Evolutionary conservation across 2,797 vertebrate species (phyloP).

Genomic region (Halcyon chelicuti): DNA sequence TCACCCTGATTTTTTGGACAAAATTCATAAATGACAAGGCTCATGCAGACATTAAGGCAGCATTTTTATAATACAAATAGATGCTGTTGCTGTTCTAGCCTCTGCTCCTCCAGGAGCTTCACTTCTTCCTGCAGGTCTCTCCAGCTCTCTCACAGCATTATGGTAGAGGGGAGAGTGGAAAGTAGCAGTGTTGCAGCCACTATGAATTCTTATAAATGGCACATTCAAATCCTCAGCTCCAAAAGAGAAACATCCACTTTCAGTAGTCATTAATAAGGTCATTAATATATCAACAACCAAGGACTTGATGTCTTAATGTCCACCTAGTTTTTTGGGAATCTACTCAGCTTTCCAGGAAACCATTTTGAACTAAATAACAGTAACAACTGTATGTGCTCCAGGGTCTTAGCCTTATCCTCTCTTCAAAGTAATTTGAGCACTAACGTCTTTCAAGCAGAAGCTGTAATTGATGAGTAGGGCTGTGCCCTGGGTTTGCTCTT

Average conservation of each 20-base stretch:
- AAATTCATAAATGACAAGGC: background rate
- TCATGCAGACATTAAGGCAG: background rate
- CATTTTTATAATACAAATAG: background rate
- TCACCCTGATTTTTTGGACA: background rate
- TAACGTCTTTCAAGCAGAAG: background rate
- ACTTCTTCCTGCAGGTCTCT: background rate
- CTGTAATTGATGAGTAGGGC: background rate
- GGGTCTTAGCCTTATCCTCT: background rate
- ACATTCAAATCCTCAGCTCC: background rate
- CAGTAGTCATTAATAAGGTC: background rate
- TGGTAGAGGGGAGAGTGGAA: rapidly evolving
- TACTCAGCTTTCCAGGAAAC: background rate
- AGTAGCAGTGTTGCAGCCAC: background rate
- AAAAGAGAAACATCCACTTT: background rate
- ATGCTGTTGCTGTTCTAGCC: background rate
- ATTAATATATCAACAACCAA: background rate
- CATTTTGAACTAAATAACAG: background rate
- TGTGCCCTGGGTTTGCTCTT: background rate
- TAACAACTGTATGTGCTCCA: background rate
- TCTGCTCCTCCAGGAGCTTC: background rate
- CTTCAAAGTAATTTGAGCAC: background rate
- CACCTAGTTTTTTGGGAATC: background rate
- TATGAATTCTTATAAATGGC: background rate
- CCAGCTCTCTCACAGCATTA: background rate
- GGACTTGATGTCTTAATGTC: background rate